phyloP scores from a whole-genome alignment of 2,113 vertebrate species.

The Onychorhynchus coronatus region DNA sequence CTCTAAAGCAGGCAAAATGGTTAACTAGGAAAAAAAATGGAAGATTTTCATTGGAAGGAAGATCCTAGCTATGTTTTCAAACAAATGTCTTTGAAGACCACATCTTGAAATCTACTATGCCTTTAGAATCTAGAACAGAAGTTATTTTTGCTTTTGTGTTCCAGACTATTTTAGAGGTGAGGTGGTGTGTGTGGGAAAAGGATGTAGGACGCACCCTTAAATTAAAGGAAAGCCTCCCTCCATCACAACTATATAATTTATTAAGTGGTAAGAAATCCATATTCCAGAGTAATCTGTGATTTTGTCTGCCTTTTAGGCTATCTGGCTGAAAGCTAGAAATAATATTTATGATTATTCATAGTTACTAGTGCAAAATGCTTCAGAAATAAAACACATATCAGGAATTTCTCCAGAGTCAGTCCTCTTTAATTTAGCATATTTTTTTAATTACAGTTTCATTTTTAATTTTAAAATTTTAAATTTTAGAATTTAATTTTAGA shows the following conservation, averaged over 20 bases:
- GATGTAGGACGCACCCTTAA: not conserved
- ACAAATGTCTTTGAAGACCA: not conserved
- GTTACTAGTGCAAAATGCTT: not conserved
- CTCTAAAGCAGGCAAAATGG: not conserved
- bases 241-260: not conserved
- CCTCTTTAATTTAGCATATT: no score
- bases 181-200: not conserved
- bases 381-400: not conserved
- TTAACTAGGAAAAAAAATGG: not conserved
- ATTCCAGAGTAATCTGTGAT: not conserved
- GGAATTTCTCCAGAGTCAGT: not conserved
- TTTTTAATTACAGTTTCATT: no score
- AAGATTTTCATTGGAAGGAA: not conserved
- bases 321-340: not conserved
- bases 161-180: not conserved
- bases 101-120: not conserved
- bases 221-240: not conserved
- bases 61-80: not conserved
- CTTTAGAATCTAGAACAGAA: constrained; percentile 3
- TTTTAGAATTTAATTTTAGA: no score
- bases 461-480: no score
- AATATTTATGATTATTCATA: not conserved
- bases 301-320: not conserved
- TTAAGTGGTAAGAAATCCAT: not conserved
- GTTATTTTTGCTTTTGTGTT: not conserved